These are phyloP conservation scores for Verasper variegatus DNA, from an alignment of 2,113 vertebrate species.

Conservation along the genomic window DNA sequence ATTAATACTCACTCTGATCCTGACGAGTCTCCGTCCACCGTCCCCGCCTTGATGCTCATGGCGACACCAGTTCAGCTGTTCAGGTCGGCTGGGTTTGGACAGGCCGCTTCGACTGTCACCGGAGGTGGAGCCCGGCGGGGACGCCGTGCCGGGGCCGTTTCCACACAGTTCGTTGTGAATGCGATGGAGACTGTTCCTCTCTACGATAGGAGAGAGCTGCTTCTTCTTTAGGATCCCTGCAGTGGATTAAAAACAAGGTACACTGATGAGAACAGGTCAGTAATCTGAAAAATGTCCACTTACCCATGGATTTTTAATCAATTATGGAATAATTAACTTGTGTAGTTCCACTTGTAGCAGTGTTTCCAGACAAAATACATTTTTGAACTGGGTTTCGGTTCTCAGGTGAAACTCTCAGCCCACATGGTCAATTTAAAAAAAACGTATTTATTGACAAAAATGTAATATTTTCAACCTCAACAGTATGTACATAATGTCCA, in stretches of 20 bases:
- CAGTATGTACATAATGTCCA: too few relatives aligned
- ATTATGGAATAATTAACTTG: too few relatives aligned
- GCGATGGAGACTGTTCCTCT: conserved; percentile 85
- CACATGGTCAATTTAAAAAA: too few relatives aligned
- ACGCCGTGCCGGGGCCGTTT: conserved; percentile 70
- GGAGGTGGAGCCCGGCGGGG: conserved; percentile 84
- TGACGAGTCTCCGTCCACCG: conserved; percentile 91
- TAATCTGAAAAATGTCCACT: background rate
- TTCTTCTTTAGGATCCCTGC: conserved; percentile 92
- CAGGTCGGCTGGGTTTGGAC: conserved; percentile 78
- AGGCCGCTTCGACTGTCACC: conserved; percentile 76
- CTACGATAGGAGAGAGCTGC: conserved; percentile 87
- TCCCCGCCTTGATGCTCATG: conserved; percentile 89
- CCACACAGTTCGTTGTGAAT: conserved; percentile 82
- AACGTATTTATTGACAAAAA: too few relatives aligned
- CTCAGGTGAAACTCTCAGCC: too few relatives aligned
- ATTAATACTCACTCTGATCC: conserved; percentile 92
- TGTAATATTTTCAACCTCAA: too few relatives aligned
- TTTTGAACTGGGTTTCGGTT: too few relatives aligned
- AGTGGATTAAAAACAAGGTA: background rate
- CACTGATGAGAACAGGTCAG: background rate
- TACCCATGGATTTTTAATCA: background rate
- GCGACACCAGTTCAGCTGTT: conserved; percentile 87
- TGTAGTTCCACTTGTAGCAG: too few relatives aligned
- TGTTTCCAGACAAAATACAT: too few relatives aligned